phyloP scores from a whole-genome alignment of 2,797 vertebrate genomes.

The Crocodylus rhombifer region DNA sequence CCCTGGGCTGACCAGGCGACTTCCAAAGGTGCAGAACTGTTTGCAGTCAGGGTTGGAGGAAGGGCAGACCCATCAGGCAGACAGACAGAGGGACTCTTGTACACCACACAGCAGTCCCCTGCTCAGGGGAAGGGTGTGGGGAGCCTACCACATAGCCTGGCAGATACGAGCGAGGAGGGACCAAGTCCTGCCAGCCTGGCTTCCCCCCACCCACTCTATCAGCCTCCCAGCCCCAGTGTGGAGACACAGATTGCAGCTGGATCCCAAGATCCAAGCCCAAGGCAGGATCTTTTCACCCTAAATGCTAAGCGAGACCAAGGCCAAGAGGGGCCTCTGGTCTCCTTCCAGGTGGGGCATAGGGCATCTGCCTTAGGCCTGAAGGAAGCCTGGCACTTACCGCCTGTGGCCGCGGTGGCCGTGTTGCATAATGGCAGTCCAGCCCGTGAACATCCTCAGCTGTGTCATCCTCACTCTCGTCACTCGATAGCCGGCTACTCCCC shows the following conservation, averaged over 20 bases:
- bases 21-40: constrained; percentile 92
- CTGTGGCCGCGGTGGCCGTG: constrained; percentile 87
- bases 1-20: constrained; percentile 88
- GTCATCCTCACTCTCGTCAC: constrained; percentile 91
- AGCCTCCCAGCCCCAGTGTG: fast-evolving
- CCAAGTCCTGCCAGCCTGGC: not conserved
- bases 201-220: not conserved
- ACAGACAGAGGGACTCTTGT: not conserved
- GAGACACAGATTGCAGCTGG: not conserved
- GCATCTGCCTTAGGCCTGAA: not conserved
- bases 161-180: not conserved
- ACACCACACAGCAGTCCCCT: not conserved
- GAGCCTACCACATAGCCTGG: not conserved
- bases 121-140: not conserved
- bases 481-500: constrained; percentile 84
- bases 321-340: not conserved
- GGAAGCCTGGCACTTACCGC: constrained; percentile 81
- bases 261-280: no score
- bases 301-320: not conserved
- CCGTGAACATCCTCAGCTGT: constrained; percentile 79
- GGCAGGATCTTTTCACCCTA: not conserved
- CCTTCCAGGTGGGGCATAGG: not conserved
- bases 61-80: not conserved
- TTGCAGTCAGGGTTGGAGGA: not conserved
- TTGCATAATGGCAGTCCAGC: constrained; percentile 83